phyloP scores from a whole-genome alignment of 2,113 vertebrate genomes.

The Salvelinus namaycush region DNA sequence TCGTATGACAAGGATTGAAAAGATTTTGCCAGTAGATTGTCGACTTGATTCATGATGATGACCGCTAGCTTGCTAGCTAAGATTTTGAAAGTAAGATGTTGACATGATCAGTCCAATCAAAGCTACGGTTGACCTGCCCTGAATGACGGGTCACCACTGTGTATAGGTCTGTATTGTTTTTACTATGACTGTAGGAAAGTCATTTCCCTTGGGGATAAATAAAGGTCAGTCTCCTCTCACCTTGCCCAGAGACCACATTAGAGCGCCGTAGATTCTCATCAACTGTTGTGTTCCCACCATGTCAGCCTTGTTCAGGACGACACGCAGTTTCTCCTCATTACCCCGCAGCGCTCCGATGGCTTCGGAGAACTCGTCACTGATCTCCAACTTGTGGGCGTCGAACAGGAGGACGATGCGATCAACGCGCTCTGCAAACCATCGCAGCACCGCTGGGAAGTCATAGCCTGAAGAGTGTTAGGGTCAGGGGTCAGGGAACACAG shows the following conservation, averaged over 20 bases:
- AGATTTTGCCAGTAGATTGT: no score
- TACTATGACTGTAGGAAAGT: no score
- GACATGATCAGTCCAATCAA: no score
- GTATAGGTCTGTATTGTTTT: no score
- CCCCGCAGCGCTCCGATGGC: constrained; percentile 87
- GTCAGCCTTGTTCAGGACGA: constrained; percentile 95
- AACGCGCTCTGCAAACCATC: constrained; percentile 91
- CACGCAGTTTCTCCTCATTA: constrained; percentile 93
- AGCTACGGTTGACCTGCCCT: no score
- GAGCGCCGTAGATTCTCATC: constrained; percentile 91
- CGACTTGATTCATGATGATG: no score
- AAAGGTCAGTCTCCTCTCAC: no score
- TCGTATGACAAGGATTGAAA: no score
- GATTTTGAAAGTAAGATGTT: no score
- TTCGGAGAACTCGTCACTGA: constrained; percentile 91
- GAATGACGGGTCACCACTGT: no score
- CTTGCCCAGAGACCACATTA: constrained; percentile 95
- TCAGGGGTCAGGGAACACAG: neutral
- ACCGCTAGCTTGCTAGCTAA: no score
- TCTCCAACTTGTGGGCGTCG: constrained; percentile 93
- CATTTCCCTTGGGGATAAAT: no score
- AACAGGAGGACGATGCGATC: constrained; percentile 92
- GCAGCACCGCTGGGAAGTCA: constrained; percentile 88
- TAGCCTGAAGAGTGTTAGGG: constrained; percentile 74
- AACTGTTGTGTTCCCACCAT: constrained; percentile 94